phyloP scores from a whole-genome alignment of 37 sponge, comb jelly and placozoan species.

The Aphrocallistes beatrix region DNA sequence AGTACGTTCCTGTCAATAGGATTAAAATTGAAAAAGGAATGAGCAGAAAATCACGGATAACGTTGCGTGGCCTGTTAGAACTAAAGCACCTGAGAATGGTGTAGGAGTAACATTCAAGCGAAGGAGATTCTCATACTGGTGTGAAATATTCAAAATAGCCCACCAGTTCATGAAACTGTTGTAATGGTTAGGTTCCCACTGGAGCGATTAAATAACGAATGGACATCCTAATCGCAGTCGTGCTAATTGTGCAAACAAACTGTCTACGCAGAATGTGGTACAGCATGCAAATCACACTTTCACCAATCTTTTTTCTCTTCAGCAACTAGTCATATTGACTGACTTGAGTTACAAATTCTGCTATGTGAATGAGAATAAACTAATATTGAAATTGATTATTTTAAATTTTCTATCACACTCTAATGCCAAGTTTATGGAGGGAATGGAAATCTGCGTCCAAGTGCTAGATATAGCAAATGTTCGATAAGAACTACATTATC shows the following conservation, averaged over 20 bases:
- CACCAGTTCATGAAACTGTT: neutral
- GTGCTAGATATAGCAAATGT: no score
- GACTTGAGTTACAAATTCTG: no score
- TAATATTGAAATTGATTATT: no score
- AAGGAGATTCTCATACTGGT: neutral
- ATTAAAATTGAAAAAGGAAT: no score
- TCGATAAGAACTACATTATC: no score
- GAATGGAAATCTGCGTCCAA: no score
- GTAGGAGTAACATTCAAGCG: neutral
- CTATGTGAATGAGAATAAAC: no score
- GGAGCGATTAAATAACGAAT: neutral
- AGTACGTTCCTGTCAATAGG: no score
- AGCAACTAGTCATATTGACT: no score
- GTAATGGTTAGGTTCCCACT: neutral
- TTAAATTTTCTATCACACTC: no score
- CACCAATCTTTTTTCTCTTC: neutral
- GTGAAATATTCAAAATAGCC: slow-evolving; percentile 18
- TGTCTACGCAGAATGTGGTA: neutral
- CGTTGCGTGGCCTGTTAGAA: slow-evolving; percentile 12
- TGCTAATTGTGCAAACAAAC: neutral
- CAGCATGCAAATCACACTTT: neutral
- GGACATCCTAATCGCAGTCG: neutral
- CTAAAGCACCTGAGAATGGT: neutral
- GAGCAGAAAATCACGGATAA: no score
- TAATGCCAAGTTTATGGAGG: no score